Evolutionary conservation across 1,140 invertebrate genomes (phyloP).

Genomic region (Heterodera carotae): DNA sequence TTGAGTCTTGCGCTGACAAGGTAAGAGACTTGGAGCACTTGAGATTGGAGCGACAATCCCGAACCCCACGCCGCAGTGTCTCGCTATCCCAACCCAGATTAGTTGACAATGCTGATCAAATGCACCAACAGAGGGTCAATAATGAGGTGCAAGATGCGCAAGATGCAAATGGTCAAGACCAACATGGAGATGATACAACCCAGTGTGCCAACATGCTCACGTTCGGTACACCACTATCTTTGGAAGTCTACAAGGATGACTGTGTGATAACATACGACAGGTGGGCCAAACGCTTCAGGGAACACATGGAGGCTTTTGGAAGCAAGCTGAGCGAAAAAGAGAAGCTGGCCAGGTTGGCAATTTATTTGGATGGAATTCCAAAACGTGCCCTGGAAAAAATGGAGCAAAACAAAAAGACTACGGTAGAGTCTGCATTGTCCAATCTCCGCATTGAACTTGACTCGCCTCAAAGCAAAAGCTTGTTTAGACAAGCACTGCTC

Average conservation of each 20-base stretch:
- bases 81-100: too few species aligned
- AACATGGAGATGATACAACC: not conserved
- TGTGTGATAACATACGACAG: not conserved
- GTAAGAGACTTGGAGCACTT: not conserved
- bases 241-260: constrained; percentile 12
- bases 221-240: not conserved
- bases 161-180: not conserved
- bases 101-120: not conserved
- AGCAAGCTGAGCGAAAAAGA: not conserved
- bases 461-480: not conserved
- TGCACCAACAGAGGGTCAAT: not conserved
- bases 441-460: not conserved
- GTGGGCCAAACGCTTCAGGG: constrained; percentile 1
- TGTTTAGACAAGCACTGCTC: not conserved
- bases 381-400: not conserved
- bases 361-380: not conserved
- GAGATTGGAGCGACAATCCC: not conserved
- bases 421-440: not conserved
- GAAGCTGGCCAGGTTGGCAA: not conserved
- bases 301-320: not conserved
- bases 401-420: not conserved
- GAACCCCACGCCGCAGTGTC: too few species aligned
- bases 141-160: not conserved
- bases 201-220: not conserved
- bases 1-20: not conserved